phyloP scores from a whole-genome alignment of 2,888 invertebrate genomes.

The Leuctra nigra region DNA sequence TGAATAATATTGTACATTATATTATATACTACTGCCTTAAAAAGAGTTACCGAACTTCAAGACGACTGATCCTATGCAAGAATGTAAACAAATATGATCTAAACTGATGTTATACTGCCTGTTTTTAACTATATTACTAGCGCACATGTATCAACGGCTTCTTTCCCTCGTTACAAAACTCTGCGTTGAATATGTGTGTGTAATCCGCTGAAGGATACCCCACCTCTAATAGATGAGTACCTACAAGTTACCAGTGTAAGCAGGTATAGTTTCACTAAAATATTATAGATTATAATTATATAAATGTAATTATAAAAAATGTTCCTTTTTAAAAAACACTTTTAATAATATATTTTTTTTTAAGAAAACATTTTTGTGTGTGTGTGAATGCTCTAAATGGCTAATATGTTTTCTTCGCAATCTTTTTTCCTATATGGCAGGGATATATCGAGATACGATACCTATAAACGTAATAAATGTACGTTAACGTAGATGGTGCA shows the following conservation, averaged over 20 bases:
- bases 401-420: conserved; percentile 12
- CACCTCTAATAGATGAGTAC: conserved; percentile 8
- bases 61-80: conserved; percentile 2
- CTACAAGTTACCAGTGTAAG: conserved; percentile 27
- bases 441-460: conserved; percentile 3
- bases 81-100: background rate
- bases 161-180: conserved; percentile 19
- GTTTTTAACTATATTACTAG: too few species aligned
- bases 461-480: background rate
- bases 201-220: conserved; percentile 1
- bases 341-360: conserved; percentile 16
- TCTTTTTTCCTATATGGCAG: conserved; percentile 14
- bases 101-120: conserved; percentile 1
- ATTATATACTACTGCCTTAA: conserved; percentile 24
- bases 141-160: conserved; percentile 12
- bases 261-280: conserved; percentile 20
- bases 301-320: too few species aligned
- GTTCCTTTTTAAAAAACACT: conserved; percentile 25
- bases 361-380: conserved; percentile 13
- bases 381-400: conserved; percentile 12
- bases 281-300: background rate
- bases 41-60: conserved; percentile 25
- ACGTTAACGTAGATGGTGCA: background rate
- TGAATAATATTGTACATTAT: too few species aligned
- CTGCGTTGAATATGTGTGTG: conserved; percentile 16